These are phyloP conservation scores for Puntigrus tetrazona DNA, from an alignment of 2,113 vertebrate species.

Conservation along the genomic window DNA sequence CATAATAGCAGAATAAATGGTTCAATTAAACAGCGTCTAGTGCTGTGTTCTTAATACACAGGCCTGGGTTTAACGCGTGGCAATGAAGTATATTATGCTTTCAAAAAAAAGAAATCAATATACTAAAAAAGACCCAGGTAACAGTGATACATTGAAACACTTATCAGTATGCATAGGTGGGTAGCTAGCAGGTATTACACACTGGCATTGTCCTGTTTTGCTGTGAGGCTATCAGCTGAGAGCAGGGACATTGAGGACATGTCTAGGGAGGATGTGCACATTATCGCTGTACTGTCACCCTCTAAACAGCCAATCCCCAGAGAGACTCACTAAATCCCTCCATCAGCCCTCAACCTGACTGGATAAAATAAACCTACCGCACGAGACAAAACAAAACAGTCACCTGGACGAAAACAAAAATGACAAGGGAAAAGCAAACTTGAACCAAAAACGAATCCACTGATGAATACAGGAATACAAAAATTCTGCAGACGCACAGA, in stretches of 20 bases:
- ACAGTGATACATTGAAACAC: neutral
- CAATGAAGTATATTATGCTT: constrained; percentile 3
- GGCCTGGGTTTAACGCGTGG: neutral
- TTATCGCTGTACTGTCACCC: constrained; percentile 1
- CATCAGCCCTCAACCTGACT: constrained; percentile 5
- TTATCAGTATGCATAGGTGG: neutral
- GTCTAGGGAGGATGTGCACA: neutral
- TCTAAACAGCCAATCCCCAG: constrained; percentile 25
- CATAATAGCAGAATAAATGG: neutral
- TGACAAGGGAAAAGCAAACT: neutral
- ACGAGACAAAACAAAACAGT: neutral
- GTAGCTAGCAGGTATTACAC: neutral
- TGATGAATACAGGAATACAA: neutral
- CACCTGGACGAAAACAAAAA: neutral
- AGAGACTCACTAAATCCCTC: constrained; percentile 7
- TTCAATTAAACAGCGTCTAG: neutral
- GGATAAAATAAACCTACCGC: constrained; percentile 16
- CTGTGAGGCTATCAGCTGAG: constrained; percentile 23
- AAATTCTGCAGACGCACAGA: neutral
- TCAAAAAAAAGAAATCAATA: neutral
- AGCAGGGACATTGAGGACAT: neutral
- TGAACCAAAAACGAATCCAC: constrained; percentile 2
- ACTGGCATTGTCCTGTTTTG: neutral
- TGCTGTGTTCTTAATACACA: neutral
- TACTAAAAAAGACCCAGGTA: neutral